Evolutionary conservation across 2,888 invertebrate genomes (phyloP), one percentile per base, ranked within the genome.

Genomic region (Volucella inanis): DNA sequence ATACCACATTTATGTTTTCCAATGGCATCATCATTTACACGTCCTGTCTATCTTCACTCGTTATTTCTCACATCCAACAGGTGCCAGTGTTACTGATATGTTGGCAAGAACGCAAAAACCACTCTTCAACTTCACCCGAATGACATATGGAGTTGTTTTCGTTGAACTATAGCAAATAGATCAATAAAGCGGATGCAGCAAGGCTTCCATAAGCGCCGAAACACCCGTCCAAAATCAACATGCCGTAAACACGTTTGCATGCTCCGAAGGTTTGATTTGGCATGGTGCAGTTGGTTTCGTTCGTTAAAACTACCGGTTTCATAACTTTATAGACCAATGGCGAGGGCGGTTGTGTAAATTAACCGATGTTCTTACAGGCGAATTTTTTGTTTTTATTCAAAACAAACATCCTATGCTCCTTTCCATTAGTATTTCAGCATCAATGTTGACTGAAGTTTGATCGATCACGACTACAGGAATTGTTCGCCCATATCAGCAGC

Each of bases 1-100:
- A 82, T 41, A 71, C n/a, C 41, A 72, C 72, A 57, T 83, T 83
- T 78, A 74, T 83, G 57, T 74, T 74, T 68, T 43, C 78, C 78
- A 78, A 78, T 83, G 67, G 67, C 61, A 67, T 67, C 82, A 72
- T 74, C 45, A 45, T 49, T 45, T 54, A 50, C 62, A 65, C 50
- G 50, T 6, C 31, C 31, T 31, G 31, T 31, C 31, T 31, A 31
- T 31, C 31, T 31, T 31, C 31, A 6, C 31, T 6, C 31, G 61
- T 18, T n/a, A 62, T 15, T n/a, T 31, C 22, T 31, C 41, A 41
- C 49, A 49, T 8, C 39, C 72, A 72, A 83, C 83, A 83, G 83
- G 78, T 83, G 78, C 72, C 18, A 43, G 62, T 67, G 67, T 41
- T 57, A 43, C 39, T 49, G 62, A 67, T 75, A 75, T 52, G 38